Conservation (phyloP, 2,888 invertebrate genomes). For the Cryptocephalus moraei region DNA sequence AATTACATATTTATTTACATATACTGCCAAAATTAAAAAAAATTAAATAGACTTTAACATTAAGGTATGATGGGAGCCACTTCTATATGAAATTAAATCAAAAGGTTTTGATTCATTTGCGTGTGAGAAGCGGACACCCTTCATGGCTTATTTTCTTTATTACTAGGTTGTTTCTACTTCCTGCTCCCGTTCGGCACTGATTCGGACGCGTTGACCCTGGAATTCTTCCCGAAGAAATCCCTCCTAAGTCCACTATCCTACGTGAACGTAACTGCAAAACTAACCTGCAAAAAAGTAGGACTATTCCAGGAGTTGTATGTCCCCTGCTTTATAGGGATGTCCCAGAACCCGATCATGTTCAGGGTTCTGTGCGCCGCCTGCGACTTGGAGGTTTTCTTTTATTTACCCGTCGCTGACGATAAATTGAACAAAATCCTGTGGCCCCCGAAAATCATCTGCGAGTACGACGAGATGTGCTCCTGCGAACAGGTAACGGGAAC, state of each 20-base stretch:
- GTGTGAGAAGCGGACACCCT: too few species aligned
- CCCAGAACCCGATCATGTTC: constrained; percentile 23
- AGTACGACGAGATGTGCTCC: constrained; percentile 14
- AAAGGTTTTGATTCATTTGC: too few species aligned
- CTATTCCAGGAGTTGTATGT: constrained; percentile 29
- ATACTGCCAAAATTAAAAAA: too few species aligned
- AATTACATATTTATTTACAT: too few species aligned
- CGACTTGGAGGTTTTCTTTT: constrained; percentile 29
- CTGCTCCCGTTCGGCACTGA: neutral
- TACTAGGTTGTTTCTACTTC: neutral
- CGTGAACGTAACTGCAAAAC: neutral
- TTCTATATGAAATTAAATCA: too few species aligned
- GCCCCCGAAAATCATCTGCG: constrained; percentile 24
- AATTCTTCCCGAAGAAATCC: neutral
- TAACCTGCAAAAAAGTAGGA: constrained; percentile 18
- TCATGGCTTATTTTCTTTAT: too few species aligned
- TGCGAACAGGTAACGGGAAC: constrained; percentile 10
- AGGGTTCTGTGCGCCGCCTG: constrained; percentile 31
- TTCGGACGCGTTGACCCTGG: neutral
- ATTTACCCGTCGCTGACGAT: constrained; percentile 24
- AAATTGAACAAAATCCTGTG: constrained; percentile 19
- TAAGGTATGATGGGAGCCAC: too few species aligned
- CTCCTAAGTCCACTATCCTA: neutral
- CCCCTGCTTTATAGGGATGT: constrained; percentile 32
- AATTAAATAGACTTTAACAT: too few species aligned